Conservation (phyloP, 2,888 invertebrate genomes). For the Synergus umbraculus region DNA sequence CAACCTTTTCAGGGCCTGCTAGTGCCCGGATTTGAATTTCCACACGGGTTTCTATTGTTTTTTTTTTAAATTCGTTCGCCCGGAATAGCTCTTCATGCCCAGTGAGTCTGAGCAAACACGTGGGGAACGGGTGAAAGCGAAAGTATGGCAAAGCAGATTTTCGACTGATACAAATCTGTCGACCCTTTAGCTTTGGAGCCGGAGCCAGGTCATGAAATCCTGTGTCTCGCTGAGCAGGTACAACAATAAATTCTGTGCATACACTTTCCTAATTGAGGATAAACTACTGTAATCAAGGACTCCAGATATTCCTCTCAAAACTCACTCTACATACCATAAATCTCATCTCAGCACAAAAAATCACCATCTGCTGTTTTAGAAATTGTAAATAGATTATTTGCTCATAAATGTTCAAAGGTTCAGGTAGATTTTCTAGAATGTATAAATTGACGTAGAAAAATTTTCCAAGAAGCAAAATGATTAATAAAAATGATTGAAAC, state of each 20-base stretch:
- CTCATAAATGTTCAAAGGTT: too few species aligned
- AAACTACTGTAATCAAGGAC: not conserved
- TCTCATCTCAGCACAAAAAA: too few species aligned
- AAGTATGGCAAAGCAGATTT: slow-evolving; percentile 34
- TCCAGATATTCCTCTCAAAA: not conserved
- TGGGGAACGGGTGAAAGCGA: slow-evolving; percentile 57
- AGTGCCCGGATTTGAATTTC: not conserved
- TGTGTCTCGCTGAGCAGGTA: not conserved
- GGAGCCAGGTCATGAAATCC: not conserved
- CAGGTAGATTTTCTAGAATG: too few species aligned
- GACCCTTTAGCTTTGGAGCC: slow-evolving; percentile 40
- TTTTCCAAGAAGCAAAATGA: too few species aligned
- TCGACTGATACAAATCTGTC: slow-evolving; percentile 46
- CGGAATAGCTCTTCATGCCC: slow-evolving; percentile 52
- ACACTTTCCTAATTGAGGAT: not conserved
- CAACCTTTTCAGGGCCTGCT: not conserved
- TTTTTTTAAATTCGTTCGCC: not conserved
- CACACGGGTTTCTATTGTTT: not conserved
- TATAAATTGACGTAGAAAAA: too few species aligned
- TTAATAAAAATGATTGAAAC: too few species aligned
- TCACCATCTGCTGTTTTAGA: too few species aligned
- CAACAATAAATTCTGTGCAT: not conserved
- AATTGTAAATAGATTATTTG: too few species aligned
- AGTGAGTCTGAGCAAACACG: slow-evolving; percentile 55
- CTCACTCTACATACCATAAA: too few species aligned